These are phyloP conservation scores for Prionailurus viverrinus DNA, from an alignment of 2,113 vertebrate species.

Conservation along the genomic window DNA sequence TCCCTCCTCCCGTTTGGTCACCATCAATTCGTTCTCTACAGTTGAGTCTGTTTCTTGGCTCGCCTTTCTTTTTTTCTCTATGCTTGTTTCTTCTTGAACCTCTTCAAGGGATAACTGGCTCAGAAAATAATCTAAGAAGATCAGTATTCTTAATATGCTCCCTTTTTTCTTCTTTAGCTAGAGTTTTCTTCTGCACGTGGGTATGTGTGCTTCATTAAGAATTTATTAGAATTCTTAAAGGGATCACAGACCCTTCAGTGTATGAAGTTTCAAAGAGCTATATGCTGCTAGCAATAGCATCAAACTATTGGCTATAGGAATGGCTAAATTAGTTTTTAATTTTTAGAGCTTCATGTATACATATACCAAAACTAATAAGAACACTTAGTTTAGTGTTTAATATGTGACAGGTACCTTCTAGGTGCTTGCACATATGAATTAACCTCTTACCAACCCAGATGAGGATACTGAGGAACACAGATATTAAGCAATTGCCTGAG, in stretches of 20 bases:
- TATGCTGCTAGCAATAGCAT: background rate
- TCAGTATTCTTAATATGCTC: background rate
- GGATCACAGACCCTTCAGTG: background rate
- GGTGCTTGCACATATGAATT: background rate
- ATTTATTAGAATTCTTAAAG: conserved; percentile 31
- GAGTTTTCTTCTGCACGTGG: background rate
- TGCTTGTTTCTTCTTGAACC: background rate
- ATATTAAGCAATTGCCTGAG: background rate
- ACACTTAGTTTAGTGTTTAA: background rate
- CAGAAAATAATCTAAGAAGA: background rate
- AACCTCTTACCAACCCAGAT: background rate
- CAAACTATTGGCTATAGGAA: background rate
- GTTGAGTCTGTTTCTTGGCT: background rate
- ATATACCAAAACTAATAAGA: background rate
- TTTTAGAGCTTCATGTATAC: background rate
- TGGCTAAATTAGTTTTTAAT: background rate
- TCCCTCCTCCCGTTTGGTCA: background rate
- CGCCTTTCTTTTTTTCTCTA: background rate
- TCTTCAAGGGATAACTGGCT: background rate
- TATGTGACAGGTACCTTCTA: background rate
- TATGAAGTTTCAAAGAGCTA: background rate
- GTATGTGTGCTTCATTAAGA: background rate
- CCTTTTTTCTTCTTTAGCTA: conserved; percentile 25
- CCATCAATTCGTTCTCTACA: background rate
- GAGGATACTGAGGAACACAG: background rate